Percentiles rank a stretch among this genome's conserved stretches.
Conservation (phyloP, 1,140 invertebrate genomes). For the Phortica variegata region DNA sequence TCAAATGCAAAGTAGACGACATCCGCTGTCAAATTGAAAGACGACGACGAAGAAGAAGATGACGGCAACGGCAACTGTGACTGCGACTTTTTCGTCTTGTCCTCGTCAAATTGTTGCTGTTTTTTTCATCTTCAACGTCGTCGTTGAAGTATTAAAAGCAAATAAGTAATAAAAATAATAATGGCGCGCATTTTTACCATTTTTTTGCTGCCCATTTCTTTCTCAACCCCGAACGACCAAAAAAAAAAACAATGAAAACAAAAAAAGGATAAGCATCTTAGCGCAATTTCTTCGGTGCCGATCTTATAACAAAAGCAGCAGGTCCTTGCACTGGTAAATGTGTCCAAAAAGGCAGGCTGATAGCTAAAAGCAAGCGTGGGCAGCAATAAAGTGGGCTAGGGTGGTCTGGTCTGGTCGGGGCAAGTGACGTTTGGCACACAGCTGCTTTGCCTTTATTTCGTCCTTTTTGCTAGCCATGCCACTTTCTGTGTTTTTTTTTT, state of each 20-base stretch:
- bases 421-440: conserved; percentile 15
- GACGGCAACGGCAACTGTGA: too few relatives aligned
- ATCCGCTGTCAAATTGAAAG: conserved; percentile 54
- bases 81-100: conserved; percentile 25
- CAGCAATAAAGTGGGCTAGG: conserved; percentile 21
- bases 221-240: conserved; percentile 21
- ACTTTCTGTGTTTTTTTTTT: conserved; percentile 13
- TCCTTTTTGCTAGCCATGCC: conserved; percentile 15
- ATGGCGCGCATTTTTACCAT: conserved; percentile 55
- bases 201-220: too few relatives aligned
- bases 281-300: conserved; percentile 49
- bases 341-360: conserved; percentile 43
- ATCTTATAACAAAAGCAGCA: conserved; percentile 57
- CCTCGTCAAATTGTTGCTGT: neutral
- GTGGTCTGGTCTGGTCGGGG: neutral
- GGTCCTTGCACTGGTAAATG: conserved; percentile 49
- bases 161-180: conserved; percentile 58
- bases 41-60: conserved; percentile 13
- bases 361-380: too few relatives aligned
- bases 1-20: conserved; percentile 55
- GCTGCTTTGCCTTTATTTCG: conserved; percentile 49
- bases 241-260: conserved; percentile 25
- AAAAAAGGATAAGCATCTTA: conserved; percentile 57
- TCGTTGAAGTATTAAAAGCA: conserved; percentile 54
- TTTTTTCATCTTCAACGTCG: conserved; percentile 17